Percentiles rank a stretch among this genome's conserved stretches.
phyloP scores from a whole-genome alignment of 2,797 vertebrate genomes.

The Merluccius polli region DNA sequence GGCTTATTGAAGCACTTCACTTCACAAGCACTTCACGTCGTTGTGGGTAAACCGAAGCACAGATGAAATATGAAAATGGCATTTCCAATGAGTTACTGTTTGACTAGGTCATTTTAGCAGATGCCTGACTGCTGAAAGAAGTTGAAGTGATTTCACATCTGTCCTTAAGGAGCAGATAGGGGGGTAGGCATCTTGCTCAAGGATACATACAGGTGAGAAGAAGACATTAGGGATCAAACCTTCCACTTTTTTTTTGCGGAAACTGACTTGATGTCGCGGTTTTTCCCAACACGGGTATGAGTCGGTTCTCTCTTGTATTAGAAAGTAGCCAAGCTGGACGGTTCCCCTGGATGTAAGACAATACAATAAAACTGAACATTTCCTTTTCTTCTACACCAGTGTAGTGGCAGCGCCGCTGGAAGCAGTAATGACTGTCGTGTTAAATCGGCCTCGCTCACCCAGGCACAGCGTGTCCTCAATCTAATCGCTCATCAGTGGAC shows the following conservation, averaged over 20 bases:
- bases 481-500: conserved; percentile 53
- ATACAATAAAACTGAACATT: neutral
- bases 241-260: neutral
- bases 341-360: neutral
- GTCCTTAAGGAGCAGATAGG: neutral
- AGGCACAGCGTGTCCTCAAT: conserved; percentile 32
- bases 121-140: no score
- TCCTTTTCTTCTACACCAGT: neutral
- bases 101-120: no score
- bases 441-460: conserved; percentile 41
- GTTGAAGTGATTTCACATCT: neutral
- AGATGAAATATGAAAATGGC: no score
- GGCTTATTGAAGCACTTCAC: neutral
- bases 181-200: neutral
- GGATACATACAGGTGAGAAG: neutral
- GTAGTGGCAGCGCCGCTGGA: neutral
- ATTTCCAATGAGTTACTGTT: no score
- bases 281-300: neutral
- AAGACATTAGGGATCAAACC: neutral
- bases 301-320: neutral
- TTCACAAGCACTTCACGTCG: no score
- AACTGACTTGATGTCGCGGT: neutral
- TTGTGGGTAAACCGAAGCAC: no score
- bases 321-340: neutral
- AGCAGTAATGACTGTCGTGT: conserved; percentile 11